phyloP scores from a whole-genome alignment of 2,113 vertebrate species.

The Smithornis capensis region DNA sequence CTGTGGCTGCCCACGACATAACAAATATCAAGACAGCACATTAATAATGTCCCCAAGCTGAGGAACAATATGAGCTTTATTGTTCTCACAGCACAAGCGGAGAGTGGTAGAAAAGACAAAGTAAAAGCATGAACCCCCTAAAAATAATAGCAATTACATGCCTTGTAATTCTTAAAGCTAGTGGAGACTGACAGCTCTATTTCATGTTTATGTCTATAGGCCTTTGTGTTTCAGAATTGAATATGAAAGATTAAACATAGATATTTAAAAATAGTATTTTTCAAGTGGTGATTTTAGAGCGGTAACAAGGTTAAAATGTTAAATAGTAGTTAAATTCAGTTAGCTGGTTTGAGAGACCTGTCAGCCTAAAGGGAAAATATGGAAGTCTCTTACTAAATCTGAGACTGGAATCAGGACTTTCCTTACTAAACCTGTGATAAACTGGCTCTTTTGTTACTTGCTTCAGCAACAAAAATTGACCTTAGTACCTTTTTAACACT shows the following conservation, averaged over 20 bases:
- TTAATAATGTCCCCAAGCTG: background rate
- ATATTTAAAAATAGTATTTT: background rate
- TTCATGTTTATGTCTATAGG: fast-evolving
- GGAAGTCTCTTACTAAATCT: background rate
- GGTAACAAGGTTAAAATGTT: background rate
- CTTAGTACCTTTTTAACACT: background rate
- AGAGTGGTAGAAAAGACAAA: background rate
- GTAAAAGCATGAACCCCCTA: background rate
- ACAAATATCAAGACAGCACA: fast-evolving
- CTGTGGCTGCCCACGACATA: background rate
- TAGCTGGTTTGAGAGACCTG: background rate
- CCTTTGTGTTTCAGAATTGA: background rate
- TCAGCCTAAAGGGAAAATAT: background rate
- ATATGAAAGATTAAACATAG: fast-evolving
- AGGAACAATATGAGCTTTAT: background rate
- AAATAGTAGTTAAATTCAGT: background rate
- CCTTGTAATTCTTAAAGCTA: background rate
- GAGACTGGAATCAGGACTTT: background rate
- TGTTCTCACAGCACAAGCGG: background rate
- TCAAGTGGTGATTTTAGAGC: background rate
- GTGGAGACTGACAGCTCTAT: background rate
- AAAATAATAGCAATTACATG: background rate
- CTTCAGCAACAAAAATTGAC: background rate
- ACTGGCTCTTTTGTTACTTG: background rate
- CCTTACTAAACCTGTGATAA: too few species aligned